Base-by-base conservation (phyloP, 2,888 invertebrate species). In the Caenorhabditis sulstoni region DNA sequence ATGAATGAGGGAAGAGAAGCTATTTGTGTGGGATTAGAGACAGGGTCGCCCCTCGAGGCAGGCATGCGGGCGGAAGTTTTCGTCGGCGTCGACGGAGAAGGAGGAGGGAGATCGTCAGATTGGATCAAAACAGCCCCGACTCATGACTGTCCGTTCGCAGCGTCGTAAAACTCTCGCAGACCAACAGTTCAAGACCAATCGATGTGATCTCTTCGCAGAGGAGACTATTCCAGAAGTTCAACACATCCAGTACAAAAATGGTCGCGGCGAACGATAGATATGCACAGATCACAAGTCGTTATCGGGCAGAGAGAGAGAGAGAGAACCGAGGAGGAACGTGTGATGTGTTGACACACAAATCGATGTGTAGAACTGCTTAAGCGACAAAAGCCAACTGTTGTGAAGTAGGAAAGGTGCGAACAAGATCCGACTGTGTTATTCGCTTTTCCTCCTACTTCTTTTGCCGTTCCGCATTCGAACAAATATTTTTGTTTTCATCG, bases 401-500 rank as follows among this genome's bases (percentile, higher is more conserved):
- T 35, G 9, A 18, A 16, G 29, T 9, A 16, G 58, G 23, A 52
- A 64, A 58, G 73, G 64, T 64, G 64, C 39, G 73, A 73, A 65
- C 73, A 64, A 41, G 73, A 73, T 49, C 53, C 62, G 57, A 62
- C 50, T 49, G 58, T 71, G 71, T 73, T 74, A 59, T 66, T 55
- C 62, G 41, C 49, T 53, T 49, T 41, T 57, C 44, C 49, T 62
- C 41, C 44, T 52, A 44, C 67, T 68, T 49, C 71, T 68, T n/a
- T n/a, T n/a, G 35, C 41, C 49, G 41, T 65, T 64, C 61, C 57
- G 45, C 67, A 62, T 64, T 57, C 67, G 62, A 67, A 67, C 67
- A 76, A 66, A 66, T 74, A 74, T 76, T 67, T 76, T 68, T 76
- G 67, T 76, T 76, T 76, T 75, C 67, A 67, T 76, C 62, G 75